Base-by-base conservation (phyloP, 2,888 invertebrate genomes). In the Carabus problematicus region DNA sequence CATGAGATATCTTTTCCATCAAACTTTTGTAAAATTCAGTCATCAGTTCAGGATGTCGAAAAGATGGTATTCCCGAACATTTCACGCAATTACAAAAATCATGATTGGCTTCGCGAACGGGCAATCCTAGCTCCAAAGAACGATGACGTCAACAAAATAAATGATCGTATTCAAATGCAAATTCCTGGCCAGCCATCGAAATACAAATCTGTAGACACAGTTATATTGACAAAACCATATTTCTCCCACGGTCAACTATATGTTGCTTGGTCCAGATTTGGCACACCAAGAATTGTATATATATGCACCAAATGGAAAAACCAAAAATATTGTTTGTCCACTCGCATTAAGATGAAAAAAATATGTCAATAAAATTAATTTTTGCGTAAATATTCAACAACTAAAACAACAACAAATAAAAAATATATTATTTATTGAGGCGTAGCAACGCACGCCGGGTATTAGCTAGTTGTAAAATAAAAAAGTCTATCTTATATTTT, bases 191-290 rank as follows among this genome's bases (percentile, higher is more conserved):
- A 74, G 73, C 18, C 1, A 75, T n/a, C 9, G 70, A 75, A 70
- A 63, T 76, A 45, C 29, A 29, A 29, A 29, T 29, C 29, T 6
- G 6, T 29, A 2, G 29, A 29, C 6, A 29, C 29, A 3, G 29
- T 29, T 6, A 29, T 29, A 6, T 42, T 68, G 14, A 72, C 73
- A 71, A 54, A 71, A 70, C 60, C 73, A 70, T 73, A 73, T 68
- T 74, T 72, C 62, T 73, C 74, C 7, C 74, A 75, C 71, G 74
- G 75, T n/a, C 75, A 75, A 56, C 62, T 75, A 49, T 76, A 76
- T 63, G 77, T 78, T 42, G 77, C 76, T 8, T 73, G 73, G 56
- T 73, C 73, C 12, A 70, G 72, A 12, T 59, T 72, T 39, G 64
- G 69, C 16, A 71, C 60, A 70, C 71, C 67, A 67, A 70, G 60